These are phyloP conservation scores for Catostylus mosaicus DNA, from an alignment of 30 jellyfish, hydroid and myxozoan species.

Conservation along the genomic window DNA sequence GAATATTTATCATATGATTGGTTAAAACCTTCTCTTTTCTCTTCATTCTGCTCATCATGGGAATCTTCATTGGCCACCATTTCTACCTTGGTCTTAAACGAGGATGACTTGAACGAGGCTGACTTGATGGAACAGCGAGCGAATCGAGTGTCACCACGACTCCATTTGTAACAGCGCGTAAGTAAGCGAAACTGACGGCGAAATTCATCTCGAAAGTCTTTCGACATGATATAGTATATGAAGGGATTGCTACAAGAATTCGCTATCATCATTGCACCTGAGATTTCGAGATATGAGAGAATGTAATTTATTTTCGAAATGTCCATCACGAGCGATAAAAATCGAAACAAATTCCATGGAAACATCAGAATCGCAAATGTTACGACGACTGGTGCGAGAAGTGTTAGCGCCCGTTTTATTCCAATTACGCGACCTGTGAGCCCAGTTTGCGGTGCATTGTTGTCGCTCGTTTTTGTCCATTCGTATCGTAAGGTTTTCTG, in stretches of 20 bases:
- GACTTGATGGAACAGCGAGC: conserved; percentile 11
- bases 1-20: conserved; percentile 57
- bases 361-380: conserved; percentile 79
- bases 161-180: conserved; percentile 28
- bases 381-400: conserved; percentile 94
- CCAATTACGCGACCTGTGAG: conserved; percentile 71
- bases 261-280: conserved; percentile 80
- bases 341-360: conserved; percentile 85
- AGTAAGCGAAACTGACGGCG: conserved; percentile 76
- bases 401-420: conserved; percentile 82
- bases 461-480: conserved; percentile 67
- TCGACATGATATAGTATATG: conserved; percentile 81
- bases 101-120: neutral
- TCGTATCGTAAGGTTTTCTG: conserved; percentile 63
- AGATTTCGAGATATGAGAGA: conserved; percentile 32
- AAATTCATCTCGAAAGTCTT: conserved; percentile 85
- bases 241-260: conserved; percentile 90
- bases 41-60: neutral
- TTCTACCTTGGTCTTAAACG: conserved; percentile 49
- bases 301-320: conserved; percentile 23
- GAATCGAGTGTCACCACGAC: conserved; percentile 7
- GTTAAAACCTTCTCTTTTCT: conserved; percentile 10
- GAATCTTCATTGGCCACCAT: conserved; percentile 22
- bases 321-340: conserved; percentile 56
- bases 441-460: conserved; percentile 59